These are phyloP conservation scores for Gobio occitaniae DNA, from an alignment of 2,797 vertebrate species.

Conservation along the genomic window DNA sequence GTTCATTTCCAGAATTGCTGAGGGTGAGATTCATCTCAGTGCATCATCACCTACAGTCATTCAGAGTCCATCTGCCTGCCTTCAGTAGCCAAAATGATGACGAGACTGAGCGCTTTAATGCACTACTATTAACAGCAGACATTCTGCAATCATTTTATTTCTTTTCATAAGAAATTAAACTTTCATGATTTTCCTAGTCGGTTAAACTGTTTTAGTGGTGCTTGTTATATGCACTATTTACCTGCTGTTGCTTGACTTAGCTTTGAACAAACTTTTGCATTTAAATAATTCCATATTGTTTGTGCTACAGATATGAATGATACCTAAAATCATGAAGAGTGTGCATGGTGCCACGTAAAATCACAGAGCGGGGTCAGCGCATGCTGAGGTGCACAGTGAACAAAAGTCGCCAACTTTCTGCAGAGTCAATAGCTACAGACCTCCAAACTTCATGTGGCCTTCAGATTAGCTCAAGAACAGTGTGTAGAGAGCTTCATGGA, in stretches of 20 bases:
- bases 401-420: too few relatives aligned
- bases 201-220: not conserved
- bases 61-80: constrained; percentile 38
- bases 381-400: too few relatives aligned
- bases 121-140: not conserved
- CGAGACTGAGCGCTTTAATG: not conserved
- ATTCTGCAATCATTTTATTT: not conserved
- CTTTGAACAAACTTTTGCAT: not conserved
- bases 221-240: too few relatives aligned
- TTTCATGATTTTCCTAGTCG: constrained; percentile 41
- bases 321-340: not conserved
- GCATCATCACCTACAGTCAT: constrained; percentile 45
- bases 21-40: constrained; percentile 19
- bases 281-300: not conserved
- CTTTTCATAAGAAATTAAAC: not conserved
- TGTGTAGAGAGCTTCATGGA: too few relatives aligned
- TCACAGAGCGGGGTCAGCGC: too few relatives aligned
- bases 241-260: not conserved
- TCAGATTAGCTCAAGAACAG: too few relatives aligned
- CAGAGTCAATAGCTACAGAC: too few relatives aligned
- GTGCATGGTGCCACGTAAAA: not conserved
- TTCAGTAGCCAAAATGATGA: constrained; percentile 17
- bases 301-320: not conserved
- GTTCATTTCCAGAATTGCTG: constrained; percentile 36
- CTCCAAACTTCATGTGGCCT: too few relatives aligned